phyloP scores from a whole-genome alignment of 2,113 vertebrate species.

The Talpa occidentalis region DNA sequence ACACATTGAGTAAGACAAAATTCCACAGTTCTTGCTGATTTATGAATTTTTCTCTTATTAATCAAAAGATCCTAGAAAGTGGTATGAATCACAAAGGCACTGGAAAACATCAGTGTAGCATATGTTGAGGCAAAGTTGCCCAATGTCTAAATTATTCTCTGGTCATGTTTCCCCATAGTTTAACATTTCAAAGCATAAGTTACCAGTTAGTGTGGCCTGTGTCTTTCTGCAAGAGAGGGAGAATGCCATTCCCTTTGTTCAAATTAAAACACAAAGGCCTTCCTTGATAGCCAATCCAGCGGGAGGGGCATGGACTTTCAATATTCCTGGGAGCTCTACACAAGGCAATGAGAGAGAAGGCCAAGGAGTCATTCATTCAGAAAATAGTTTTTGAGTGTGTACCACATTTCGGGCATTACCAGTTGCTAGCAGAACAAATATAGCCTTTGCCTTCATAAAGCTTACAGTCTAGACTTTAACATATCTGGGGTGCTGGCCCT shows the following conservation, averaged over 20 bases:
- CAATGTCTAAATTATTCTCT: conserved; percentile 51
- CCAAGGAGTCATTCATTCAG: neutral
- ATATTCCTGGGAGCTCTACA: conserved; percentile 3
- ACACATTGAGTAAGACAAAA: conserved; percentile 6
- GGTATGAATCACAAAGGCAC: conserved; percentile 37
- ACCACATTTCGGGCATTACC: neutral
- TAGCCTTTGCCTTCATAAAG: neutral
- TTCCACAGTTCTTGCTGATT: conserved; percentile 2
- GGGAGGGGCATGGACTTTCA: neutral
- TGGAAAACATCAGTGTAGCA: conserved; percentile 54
- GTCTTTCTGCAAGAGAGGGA: neutral
- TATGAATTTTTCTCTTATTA: conserved; percentile 67
- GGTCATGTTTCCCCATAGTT: conserved; percentile 32
- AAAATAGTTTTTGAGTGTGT: neutral
- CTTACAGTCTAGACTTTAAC: neutral
- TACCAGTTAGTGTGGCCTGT: conserved; percentile 21
- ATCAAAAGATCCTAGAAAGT: conserved; percentile 78
- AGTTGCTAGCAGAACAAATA: neutral
- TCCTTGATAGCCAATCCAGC: neutral
- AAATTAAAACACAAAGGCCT: neutral
- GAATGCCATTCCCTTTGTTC: conserved; percentile 4
- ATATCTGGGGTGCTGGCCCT: neutral
- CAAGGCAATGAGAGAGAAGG: neutral
- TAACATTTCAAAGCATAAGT: conserved; percentile 35
- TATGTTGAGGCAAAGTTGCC: conserved; percentile 10